Evolutionary conservation across 2,113 vertebrate genomes (phyloP).

Genomic region (Mesembrinibis cayennensis): DNA sequence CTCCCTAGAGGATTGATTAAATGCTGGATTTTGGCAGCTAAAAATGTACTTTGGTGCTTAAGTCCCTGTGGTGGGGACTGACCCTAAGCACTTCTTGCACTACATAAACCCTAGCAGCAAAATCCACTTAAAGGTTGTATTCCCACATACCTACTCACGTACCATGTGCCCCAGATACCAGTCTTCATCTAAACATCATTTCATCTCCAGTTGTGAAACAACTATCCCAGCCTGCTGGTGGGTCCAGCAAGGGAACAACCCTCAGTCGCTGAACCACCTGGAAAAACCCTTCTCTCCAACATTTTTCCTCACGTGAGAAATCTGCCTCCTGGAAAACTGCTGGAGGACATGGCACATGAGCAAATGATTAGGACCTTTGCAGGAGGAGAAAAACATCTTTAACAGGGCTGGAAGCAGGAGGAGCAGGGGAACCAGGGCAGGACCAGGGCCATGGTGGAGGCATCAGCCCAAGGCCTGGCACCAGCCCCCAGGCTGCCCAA

Average conservation of each 20-base stretch:
- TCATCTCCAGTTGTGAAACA: neutral
- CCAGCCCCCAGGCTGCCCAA: neutral
- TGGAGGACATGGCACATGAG: fast-evolving
- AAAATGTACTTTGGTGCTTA: neutral
- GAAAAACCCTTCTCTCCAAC: neutral
- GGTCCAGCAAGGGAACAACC: neutral
- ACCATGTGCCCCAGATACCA: neutral
- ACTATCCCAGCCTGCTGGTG: neutral
- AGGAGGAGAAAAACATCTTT: neutral
- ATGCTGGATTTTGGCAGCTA: neutral
- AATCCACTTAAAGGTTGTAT: neutral
- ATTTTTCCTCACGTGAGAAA: neutral
- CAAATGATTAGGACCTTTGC: neutral
- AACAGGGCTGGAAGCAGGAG: neutral
- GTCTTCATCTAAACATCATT: neutral
- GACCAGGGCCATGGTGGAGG: neutral
- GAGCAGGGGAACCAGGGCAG: neutral
- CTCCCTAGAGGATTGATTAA: neutral
- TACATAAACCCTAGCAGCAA: neutral
- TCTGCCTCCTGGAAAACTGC: neutral
- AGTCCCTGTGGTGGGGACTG: neutral
- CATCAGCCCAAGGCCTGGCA: neutral
- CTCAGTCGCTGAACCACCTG: neutral
- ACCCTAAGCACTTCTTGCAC: neutral
- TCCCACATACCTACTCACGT: fast-evolving